phyloP scores from a whole-genome alignment of 2,113 vertebrate species.

The Galeopterus variegatus region DNA sequence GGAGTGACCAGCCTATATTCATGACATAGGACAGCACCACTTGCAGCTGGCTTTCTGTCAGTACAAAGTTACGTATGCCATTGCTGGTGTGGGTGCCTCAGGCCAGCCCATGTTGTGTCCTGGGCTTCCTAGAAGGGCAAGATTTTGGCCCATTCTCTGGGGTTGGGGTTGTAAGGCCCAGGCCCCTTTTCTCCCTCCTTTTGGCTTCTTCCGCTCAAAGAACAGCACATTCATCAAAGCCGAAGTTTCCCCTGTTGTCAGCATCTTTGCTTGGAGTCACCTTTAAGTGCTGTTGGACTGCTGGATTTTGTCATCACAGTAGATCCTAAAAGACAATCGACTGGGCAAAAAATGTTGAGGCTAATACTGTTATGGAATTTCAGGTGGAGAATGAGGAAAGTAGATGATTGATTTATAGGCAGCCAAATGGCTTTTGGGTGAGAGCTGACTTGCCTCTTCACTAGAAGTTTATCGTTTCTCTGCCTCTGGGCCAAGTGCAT shows the following conservation, averaged over 20 bases:
- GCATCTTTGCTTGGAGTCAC: not conserved
- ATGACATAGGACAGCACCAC: not conserved
- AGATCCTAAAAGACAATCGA: not conserved
- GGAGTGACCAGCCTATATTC: not conserved
- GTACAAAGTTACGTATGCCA: fast-evolving
- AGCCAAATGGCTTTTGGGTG: not conserved
- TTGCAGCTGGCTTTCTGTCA: not conserved
- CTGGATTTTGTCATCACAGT: not conserved
- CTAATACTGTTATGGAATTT: not conserved
- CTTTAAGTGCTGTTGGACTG: not conserved
- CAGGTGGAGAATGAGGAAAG: not conserved
- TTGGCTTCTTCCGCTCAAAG: not conserved
- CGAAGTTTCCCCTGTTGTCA: fast-evolving
- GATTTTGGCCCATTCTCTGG: not conserved
- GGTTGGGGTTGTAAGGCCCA: not conserved
- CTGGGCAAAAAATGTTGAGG: not conserved
- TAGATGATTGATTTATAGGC: not conserved
- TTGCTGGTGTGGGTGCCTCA: not conserved
- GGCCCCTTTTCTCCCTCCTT: too few species aligned
- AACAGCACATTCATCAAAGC: not conserved
- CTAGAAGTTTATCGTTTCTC: not conserved
- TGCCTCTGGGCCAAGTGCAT: not conserved
- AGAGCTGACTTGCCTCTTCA: not conserved
- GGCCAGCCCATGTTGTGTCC: not conserved
- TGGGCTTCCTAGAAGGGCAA: not conserved